Base-by-base conservation (phyloP, 2,888 invertebrate species). In the Yponomeuta sedellus region DNA sequence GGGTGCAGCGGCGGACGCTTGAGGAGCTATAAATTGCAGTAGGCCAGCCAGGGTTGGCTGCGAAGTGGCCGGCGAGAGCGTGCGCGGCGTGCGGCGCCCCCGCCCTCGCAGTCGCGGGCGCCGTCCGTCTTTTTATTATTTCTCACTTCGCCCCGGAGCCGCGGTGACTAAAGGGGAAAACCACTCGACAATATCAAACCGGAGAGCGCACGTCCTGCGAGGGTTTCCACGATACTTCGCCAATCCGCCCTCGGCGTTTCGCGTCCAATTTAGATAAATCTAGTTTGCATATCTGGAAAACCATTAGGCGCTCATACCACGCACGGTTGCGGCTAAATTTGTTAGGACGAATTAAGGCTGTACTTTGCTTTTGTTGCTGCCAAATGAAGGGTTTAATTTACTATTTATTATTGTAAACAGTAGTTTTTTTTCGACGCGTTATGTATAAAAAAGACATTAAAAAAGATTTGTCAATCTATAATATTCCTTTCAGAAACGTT, bases 1-100 rank as follows among this genome's bases (percentile, higher is more conserved):
- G 77, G 77, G 75, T 69, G 73, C 73, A 72, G 76, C 73, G 73
- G 71, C 71, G 72, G 75, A 67, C 72, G 73, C 70, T 74, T 74
- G 77, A 79, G 79, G 70, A 74, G 80, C 80, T 82, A 89, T 90
- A 88, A 88, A 89, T 88, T 83, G 87, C 85, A 87, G 78, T 77
- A 83, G 81, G 80, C 82, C 28, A 44, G 80, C 82, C 28, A 44
- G 64, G 25, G 64, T 84, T 78, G 76, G 78, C 77, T 76, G 72
- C 73, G 77, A 77, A 79, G 76, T 77, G 78, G 69, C 71, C 67
- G 68, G 69, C 70, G 8, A 34, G 74, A 72, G 73, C 68, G 61
- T 28, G 63, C 28, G 40, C 65, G 34, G 61, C 72, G 67, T 68
- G 67, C 66, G 69, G 61, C 65, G 64, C 61, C 61, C 61, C 73